A percentile compares a stretch with the other conserved stretches of the same genome.
Conservation (phyloP, 2,113 vertebrate species). For the Balaeniceps rex region DNA sequence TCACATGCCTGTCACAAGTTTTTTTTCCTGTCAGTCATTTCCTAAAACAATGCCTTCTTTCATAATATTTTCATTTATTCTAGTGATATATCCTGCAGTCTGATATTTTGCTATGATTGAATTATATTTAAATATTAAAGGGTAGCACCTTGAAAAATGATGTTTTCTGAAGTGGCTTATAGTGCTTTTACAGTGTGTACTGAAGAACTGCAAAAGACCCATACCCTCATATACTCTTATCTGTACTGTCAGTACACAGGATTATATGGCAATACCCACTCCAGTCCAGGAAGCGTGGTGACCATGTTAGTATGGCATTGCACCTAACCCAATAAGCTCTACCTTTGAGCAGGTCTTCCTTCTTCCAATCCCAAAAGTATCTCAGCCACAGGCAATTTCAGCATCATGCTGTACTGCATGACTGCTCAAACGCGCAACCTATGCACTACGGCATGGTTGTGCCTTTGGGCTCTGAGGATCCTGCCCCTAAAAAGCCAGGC, state of each 20-base stretch:
- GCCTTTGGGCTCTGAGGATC: background rate
- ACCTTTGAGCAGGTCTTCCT: background rate
- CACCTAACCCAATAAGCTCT: background rate
- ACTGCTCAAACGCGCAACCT: accelerated
- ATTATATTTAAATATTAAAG: background rate
- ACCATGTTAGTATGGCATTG: background rate
- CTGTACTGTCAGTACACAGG: background rate
- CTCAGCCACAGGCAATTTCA: background rate
- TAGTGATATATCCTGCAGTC: background rate
- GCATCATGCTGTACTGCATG: background rate
- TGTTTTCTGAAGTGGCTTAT: background rate
- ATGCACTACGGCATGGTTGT: accelerated
- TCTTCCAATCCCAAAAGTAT: background rate
- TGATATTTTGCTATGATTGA: background rate
- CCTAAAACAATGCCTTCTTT: background rate
- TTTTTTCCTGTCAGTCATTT: background rate
- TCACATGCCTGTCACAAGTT: background rate
- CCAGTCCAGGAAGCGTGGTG: background rate
- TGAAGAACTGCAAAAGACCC: background rate
- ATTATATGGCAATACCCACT: background rate
- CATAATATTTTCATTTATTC: background rate
- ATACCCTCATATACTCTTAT: accelerated
- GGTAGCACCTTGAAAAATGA: background rate
- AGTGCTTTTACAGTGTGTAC: background rate
- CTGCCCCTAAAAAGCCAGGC: background rate